Evolutionary conservation across 2,797 vertebrate genomes (phyloP).

Genomic region (Crax fasciolata): DNA sequence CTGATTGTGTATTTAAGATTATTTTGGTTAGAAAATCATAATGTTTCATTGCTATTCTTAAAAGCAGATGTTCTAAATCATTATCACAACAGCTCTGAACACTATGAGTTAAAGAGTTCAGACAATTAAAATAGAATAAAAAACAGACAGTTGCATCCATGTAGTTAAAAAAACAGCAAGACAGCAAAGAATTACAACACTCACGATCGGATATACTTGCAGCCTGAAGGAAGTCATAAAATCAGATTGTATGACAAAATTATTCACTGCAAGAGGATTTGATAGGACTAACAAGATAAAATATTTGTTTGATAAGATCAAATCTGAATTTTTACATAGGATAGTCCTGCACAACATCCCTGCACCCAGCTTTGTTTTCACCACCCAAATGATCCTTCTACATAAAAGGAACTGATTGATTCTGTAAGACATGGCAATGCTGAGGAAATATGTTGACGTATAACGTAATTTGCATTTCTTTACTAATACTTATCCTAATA

Average conservation of each 20-base stretch:
- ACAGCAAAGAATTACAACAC: not conserved
- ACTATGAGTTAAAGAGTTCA: not conserved
- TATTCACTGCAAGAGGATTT: not conserved
- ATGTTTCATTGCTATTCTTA: not conserved
- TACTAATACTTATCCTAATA: not conserved
- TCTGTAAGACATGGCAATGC: not conserved
- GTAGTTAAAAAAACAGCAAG: not conserved
- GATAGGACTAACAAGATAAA: not conserved
- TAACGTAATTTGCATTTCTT: not conserved
- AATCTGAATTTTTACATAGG: not conserved
- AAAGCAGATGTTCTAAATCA: not conserved
- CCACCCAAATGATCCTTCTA: not conserved
- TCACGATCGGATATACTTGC: not conserved
- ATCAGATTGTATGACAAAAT: not conserved
- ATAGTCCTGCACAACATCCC: not conserved
- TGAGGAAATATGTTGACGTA: not conserved
- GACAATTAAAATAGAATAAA: not conserved
- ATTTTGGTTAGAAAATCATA: not conserved
- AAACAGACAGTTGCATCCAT: not conserved
- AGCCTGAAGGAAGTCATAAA: not conserved
- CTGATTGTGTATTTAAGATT: not conserved
- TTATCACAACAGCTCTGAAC: not conserved
- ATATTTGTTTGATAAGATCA: slow-evolving; percentile 1
- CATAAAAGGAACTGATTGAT: not conserved
- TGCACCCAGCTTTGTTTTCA: not conserved